Percentiles rank a stretch among this genome's conserved stretches.
Conservation (phyloP, 2,888 invertebrate genomes). For the Raillietiella orientalis region DNA sequence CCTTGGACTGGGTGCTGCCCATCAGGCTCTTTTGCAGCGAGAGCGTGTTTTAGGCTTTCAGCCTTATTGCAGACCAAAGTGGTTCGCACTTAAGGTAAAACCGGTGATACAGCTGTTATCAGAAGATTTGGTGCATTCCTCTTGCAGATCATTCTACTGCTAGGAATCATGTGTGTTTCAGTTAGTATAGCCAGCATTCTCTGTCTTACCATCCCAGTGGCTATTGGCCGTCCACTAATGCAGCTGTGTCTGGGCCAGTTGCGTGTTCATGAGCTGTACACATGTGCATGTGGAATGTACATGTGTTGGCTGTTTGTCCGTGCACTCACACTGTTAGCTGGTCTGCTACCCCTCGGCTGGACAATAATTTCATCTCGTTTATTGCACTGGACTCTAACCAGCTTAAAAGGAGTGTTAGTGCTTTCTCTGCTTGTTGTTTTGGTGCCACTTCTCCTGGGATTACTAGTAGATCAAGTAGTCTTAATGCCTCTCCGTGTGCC, state of each 20-base stretch:
- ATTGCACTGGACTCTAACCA: constrained; percentile 11
- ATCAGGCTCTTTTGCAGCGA: constrained; percentile 56
- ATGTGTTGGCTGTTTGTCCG: constrained; percentile 74
- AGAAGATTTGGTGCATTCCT: constrained; percentile 6
- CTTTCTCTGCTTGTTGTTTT: constrained; percentile 17
- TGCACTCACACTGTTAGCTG: constrained; percentile 40
- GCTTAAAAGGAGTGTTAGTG: constrained; percentile 39
- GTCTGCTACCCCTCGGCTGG: constrained; percentile 67
- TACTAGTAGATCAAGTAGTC: constrained; percentile 60
- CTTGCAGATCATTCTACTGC: constrained; percentile 18
- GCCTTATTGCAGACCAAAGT: constrained; percentile 53
- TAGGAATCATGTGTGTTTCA: constrained; percentile 47
- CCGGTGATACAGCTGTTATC: no score
- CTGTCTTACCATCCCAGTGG: constrained; percentile 40
- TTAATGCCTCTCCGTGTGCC: constrained; percentile 79
- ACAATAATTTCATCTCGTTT: constrained; percentile 16
- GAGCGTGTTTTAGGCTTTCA: constrained; percentile 44
- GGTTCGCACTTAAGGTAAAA: constrained; percentile 28
- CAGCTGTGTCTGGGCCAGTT: constrained; percentile 14
- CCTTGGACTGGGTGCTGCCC: constrained; percentile 34
- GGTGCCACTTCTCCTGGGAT: constrained; percentile 64
- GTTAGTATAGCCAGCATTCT: constrained; percentile 50
- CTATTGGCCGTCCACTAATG: constrained; percentile 15
- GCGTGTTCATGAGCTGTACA: constrained; percentile 70
- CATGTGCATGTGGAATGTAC: constrained; percentile 76